Evolutionary conservation across 2,888 invertebrate species (phyloP), one percentile per base, ranked within the genome.

Genomic region (Ichneumoninae sp.): DNA sequence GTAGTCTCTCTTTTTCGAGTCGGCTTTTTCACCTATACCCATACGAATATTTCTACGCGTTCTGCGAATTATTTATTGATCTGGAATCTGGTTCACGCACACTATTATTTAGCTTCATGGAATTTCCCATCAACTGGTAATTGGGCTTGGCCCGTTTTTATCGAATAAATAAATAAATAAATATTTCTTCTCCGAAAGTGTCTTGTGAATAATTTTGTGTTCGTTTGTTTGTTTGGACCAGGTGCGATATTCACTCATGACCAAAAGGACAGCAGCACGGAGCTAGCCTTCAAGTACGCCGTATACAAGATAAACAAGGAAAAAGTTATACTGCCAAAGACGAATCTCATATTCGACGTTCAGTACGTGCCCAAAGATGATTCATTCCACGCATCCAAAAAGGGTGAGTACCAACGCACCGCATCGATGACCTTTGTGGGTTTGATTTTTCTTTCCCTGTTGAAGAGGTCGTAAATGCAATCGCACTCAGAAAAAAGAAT

Each of bases 281-380:
- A 97, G 93, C 94, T 96, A 88, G 97, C 97, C 76, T 97, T 97
- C 94, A 96, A 96, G 92, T 97, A 97, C 94, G 97, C 97, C 82
- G 96, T 97, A 36, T 96, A 97, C 93, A 95, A 96, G 90, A 96
- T 97, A 90, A 97, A 97, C 94, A 95, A 95, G 88, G 96, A 97
- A 92, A 95, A 95, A 90, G 95, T 95, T 84, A 94, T 97, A 70
- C 94, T 97, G 86, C 96, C 97, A 16, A 95, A 96, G 89, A 96
- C 97, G 3, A 95, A 95, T n/a, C 94, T 97, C 68, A 95, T 96
- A 22, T 96, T 96, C 93, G 96, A 97, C 91, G 96, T 97, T 82
- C 96, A 97, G 91, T 96, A 97, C 91, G 96, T 97, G 80, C 95
- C 95, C 71, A 94, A 95, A 89, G 96, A 96, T 90, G 97, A 97